Evolutionary conservation across 2,113 vertebrate genomes (phyloP).

Genomic region (Pterophyllum scalare): DNA sequence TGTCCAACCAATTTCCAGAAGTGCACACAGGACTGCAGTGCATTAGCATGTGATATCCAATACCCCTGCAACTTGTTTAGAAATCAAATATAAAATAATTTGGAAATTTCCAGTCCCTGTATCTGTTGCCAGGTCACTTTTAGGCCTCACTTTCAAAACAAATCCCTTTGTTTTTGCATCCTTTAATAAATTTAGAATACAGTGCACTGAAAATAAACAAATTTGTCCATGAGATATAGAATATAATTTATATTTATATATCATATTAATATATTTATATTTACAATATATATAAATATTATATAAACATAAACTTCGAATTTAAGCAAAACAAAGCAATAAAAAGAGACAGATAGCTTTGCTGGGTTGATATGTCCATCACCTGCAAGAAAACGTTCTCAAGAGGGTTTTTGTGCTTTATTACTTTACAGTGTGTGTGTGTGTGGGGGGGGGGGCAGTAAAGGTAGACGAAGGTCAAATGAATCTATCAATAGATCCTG

Average conservation of each 20-base stretch:
- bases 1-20: slow-evolving; percentile 59
- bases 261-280: too few species aligned
- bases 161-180: slow-evolving; percentile 39
- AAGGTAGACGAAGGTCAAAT: slow-evolving; percentile 68
- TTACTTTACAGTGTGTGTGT: slow-evolving; percentile 77
- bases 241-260: slow-evolving; percentile 5
- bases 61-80: slow-evolving; percentile 73
- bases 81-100: slow-evolving; percentile 77
- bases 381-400: slow-evolving; percentile 64
- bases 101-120: slow-evolving; percentile 66
- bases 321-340: not conserved
- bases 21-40: slow-evolving; percentile 62
- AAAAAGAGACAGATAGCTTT: slow-evolving; percentile 24
- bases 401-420: slow-evolving; percentile 66
- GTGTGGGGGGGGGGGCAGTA: slow-evolving; percentile 17
- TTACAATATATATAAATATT: not conserved
- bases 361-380: slow-evolving; percentile 50
- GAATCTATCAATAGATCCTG: slow-evolving; percentile 83
- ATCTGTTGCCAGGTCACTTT: slow-evolving; percentile 58
- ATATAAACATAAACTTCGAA: slow-evolving; percentile 36
- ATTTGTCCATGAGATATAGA: not conserved
- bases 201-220: slow-evolving; percentile 30
- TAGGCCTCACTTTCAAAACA: slow-evolving; percentile 62
- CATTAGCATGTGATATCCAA: slow-evolving; percentile 67
- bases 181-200: slow-evolving; percentile 38